Conservation (phyloP, 2,888 invertebrate species). For the Taphrorychus bicolor region DNA sequence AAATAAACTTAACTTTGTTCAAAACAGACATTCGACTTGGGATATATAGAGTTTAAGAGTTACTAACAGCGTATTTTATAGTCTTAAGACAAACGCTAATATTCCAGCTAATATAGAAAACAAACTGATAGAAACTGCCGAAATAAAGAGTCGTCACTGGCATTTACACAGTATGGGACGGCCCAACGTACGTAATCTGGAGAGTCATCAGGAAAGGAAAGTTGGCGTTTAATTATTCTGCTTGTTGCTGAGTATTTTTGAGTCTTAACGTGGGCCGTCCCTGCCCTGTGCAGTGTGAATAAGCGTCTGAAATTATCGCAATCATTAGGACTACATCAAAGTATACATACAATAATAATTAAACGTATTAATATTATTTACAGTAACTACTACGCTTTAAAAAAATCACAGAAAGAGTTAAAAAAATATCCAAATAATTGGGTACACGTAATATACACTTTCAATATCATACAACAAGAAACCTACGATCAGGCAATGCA, state of each 20-base stretch:
- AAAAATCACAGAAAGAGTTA: neutral
- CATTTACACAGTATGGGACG: too few species aligned
- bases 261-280: too few species aligned
- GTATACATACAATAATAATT: too few species aligned
- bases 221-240: too few species aligned
- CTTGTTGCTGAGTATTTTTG: neutral
- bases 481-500: neutral
- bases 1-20: neutral
- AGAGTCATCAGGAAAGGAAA: too few species aligned
- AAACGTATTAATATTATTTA: neutral
- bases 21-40: neutral
- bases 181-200: too few species aligned
- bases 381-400: neutral
- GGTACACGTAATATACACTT: neutral
- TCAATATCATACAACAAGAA: neutral
- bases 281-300: neutral
- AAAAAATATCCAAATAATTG: neutral
- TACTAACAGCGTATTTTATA: too few species aligned
- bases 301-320: neutral
- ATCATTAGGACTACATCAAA: neutral
- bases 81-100: too few species aligned
- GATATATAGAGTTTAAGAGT: constrained; percentile 7
- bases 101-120: too few species aligned
- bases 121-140: too few species aligned
- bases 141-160: too few species aligned